These are phyloP conservation scores for Calidris pygmaea DNA, from an alignment of 2,113 vertebrate genomes.

Conservation along the genomic window DNA sequence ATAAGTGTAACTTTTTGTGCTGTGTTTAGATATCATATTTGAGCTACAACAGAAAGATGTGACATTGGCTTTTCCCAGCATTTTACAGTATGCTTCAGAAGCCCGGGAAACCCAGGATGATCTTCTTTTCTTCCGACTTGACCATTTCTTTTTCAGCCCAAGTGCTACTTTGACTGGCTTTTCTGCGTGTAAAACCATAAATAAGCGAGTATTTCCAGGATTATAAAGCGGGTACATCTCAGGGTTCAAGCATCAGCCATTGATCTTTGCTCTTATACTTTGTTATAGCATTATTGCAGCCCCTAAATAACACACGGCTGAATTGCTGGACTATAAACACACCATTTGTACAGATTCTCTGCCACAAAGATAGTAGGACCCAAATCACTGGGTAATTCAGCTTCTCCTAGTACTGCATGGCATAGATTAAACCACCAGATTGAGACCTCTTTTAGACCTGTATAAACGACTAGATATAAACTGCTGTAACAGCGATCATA, in stretches of 20 bases:
- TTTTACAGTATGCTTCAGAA: not conserved
- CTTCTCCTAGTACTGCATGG: not conserved
- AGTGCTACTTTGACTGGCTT: not conserved
- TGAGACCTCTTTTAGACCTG: not conserved
- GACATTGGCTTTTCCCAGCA: not conserved
- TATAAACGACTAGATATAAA: not conserved
- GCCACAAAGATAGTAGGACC: not conserved
- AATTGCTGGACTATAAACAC: not conserved
- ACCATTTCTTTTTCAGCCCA: not conserved
- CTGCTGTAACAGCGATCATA: not conserved
- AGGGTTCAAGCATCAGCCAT: slow-evolving; percentile 18
- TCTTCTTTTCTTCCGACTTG: not conserved
- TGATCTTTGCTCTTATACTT: slow-evolving; percentile 19
- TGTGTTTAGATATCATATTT: not conserved
- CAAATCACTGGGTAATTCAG: not conserved
- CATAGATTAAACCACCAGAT: not conserved
- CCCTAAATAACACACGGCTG: not conserved
- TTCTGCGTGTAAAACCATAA: not conserved
- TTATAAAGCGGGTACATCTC: not conserved
- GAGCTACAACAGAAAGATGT: not conserved
- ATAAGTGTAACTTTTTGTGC: not conserved
- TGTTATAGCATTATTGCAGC: not conserved
- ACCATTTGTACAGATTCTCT: not conserved
- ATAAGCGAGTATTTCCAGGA: not conserved
- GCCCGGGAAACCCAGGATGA: not conserved